Evolutionary conservation across 1,140 invertebrate species (phyloP), one percentile per base, ranked within the genome.

Genomic region (Caenorhabditis briggsae): DNA sequence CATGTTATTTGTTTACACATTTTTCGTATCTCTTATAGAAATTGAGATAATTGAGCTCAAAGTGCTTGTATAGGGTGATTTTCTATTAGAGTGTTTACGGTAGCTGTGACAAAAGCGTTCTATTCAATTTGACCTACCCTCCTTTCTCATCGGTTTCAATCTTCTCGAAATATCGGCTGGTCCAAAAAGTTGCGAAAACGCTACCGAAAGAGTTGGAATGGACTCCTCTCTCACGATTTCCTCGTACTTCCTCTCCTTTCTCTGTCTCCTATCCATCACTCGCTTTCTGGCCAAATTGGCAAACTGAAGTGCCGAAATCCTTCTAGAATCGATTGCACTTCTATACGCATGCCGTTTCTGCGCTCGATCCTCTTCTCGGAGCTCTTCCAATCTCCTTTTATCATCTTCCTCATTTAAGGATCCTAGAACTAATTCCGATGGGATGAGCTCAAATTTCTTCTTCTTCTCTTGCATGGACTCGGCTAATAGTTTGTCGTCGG

Each of bases 121-220:
- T 53, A 12, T 16, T 6, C 2, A 23, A 58, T n/a, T n/a, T n/a
- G 16, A 20, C n/a, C 5, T 11, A 50, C 56, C 56, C 16, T 84
- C 83, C 14, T 84, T 84, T 46, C 83, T 84, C 83, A 84, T 84
- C 7, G 83, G 83, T 50, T 84, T 84, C 41, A 84, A 65, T 18
- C 59, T 64, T 50, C 83, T 59, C 5, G 83, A 84, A 2, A 84
- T 55, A 64, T 84, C 83, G 2, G 83, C 83, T 18, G 83, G 83
- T 64, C 83, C 83, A 23, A 84, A 84, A 12, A 84, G 59, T 18
- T 50, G 46, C 2, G 56, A 43, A 84, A 84, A 64, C 5, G 83
- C 83, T 11, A 84, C 59, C 7, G 83, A 59, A 48, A 84, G 43
- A 7, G 83, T 61, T 64, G 83, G 83, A 84, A 84, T 84, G 0